Percentiles rank a stretch among this genome's conserved stretches.
Evolutionary conservation across 2,888 invertebrate species (phyloP).

Genomic region (Sepiola atlantica): DNA sequence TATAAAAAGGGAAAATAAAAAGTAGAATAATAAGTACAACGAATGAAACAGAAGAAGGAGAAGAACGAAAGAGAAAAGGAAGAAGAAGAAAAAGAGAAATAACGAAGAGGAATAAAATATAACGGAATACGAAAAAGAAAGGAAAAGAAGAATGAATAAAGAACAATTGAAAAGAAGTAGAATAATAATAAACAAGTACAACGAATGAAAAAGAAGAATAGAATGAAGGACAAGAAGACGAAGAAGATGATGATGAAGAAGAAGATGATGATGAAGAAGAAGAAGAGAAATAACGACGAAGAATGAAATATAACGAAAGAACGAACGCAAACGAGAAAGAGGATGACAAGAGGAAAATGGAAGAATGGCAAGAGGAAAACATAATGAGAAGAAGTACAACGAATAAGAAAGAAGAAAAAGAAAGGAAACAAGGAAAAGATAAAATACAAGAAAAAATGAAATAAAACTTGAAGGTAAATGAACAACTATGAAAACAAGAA

Average conservation of each 20-base stretch:
- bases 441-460: not conserved
- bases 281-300: not conserved
- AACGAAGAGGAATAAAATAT: not conserved
- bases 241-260: too few relatives aligned
- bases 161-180: too few relatives aligned
- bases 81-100: too few relatives aligned
- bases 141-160: too few relatives aligned
- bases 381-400: too few relatives aligned
- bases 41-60: too few relatives aligned
- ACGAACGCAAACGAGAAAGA: not conserved
- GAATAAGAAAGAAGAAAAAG: not conserved
- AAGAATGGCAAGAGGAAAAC: not conserved
- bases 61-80: too few relatives aligned
- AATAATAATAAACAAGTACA: too few relatives aligned
- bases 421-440: not conserved
- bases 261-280: too few relatives aligned
- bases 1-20: not conserved
- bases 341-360: not conserved
- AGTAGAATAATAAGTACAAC: too few relatives aligned
- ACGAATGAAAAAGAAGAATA: too few relatives aligned
- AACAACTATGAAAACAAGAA: not conserved
- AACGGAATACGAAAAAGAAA: not conserved
- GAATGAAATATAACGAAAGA: not conserved
- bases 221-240: too few relatives aligned
- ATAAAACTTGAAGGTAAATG: not conserved